Conservation (phyloP, 1,140 invertebrate genomes). For the Leptopilina clavipes region DNA sequence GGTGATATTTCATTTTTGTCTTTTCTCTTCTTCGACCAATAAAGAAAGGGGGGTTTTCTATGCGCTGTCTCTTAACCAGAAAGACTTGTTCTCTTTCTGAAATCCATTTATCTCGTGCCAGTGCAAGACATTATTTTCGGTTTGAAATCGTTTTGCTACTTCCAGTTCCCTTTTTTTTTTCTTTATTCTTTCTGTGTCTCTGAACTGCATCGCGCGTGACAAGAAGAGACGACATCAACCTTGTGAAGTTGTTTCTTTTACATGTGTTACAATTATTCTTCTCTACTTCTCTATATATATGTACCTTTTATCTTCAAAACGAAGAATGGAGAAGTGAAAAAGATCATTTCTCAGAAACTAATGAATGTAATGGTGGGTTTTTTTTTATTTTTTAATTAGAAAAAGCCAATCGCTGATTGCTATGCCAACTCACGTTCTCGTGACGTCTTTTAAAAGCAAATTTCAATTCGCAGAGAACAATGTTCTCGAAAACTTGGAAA, state of each 20-base stretch:
- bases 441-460: neutral
- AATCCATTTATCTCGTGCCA: slow-evolving; percentile 33
- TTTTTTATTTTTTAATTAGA: neutral
- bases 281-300: neutral
- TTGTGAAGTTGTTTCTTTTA: slow-evolving; percentile 10
- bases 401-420: slow-evolving; percentile 22
- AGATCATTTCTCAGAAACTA: slow-evolving; percentile 11
- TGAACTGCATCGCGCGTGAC: neutral
- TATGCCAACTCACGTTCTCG: neutral
- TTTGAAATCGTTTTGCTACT: slow-evolving; percentile 26
- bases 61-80: slow-evolving; percentile 25
- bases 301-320: neutral
- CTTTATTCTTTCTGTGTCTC: neutral
- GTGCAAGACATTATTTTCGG: slow-evolving; percentile 34
- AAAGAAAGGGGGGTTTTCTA: neutral
- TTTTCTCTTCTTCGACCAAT: slow-evolving; percentile 18
- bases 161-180: neutral
- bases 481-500: neutral
- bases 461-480: neutral
- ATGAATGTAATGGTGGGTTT: slow-evolving; percentile 15
- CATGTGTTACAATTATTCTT: slow-evolving; percentile 36
- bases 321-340: neutral
- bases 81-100: slow-evolving; percentile 22
- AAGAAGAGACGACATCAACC: slow-evolving; percentile 3
- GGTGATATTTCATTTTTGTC: slow-evolving; percentile 24